phyloP scores from a whole-genome alignment of 2,113 vertebrate species.

The Ophthalmolycus amberensis region DNA sequence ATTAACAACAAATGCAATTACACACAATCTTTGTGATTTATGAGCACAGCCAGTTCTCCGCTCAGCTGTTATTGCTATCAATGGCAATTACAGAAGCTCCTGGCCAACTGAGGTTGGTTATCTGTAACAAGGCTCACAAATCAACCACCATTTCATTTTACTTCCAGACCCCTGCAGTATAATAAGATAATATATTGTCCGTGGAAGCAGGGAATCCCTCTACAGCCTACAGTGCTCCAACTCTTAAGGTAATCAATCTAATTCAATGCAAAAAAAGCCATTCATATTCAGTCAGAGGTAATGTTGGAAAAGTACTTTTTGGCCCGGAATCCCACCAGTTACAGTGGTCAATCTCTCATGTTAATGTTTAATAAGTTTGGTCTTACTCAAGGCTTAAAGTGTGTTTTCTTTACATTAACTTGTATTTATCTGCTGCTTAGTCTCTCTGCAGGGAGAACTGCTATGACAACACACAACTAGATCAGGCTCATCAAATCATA shows the following conservation, averaged over 20 bases:
- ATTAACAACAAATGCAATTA: conserved; percentile 9
- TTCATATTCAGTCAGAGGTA: not conserved
- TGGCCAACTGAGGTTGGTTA: not conserved
- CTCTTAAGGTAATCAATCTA: conserved; percentile 1
- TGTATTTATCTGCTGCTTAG: not conserved
- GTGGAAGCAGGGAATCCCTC: conserved; percentile 2
- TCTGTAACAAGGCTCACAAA: conserved; percentile 41
- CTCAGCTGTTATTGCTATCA: conserved; percentile 36
- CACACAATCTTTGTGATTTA: conserved; percentile 16
- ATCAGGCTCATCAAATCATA: conserved; percentile 1
- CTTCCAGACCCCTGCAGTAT: not conserved
- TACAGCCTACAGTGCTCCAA: not conserved
- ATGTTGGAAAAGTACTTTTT: not conserved
- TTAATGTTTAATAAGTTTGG: conserved; percentile 31
- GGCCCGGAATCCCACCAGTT: not conserved
- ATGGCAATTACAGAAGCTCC: conserved; percentile 19
- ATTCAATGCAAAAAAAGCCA: not conserved
- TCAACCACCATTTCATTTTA: conserved; percentile 33
- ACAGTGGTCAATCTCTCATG: conserved; percentile 3
- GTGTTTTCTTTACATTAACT: conserved; percentile 35
- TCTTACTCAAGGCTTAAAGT: conserved; percentile 5
- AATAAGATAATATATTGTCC: not conserved
- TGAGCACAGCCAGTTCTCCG: conserved; percentile 25
- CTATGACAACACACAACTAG: not conserved
- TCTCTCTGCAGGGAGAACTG: conserved; percentile 1